Base-by-base conservation (phyloP, 2,113 vertebrate species). In the Grantiella picta region DNA sequence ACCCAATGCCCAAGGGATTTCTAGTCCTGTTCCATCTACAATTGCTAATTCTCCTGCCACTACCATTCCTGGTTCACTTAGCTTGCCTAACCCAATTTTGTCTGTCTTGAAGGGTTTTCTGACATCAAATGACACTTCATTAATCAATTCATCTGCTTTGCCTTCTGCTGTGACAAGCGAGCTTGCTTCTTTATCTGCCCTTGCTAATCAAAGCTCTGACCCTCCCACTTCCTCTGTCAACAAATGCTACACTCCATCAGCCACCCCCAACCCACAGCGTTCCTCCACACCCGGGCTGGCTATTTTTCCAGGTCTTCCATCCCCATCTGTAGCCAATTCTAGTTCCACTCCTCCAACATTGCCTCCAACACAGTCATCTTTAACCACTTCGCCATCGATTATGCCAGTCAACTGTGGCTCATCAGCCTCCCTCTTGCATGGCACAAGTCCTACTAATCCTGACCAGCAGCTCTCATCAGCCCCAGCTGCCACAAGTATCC, bases 161-260 rank as follows among this genome's bases (percentile, higher is more conserved):
- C 82, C 98, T 52, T 96, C 97, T 36, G 96, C 97, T 42, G 83
- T 97, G 82, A 94, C 98, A 31, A 97, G 97, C 52, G 98, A 98
- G 61, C 94, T 98, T 53, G 97, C 98, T 71, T 96, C 98, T 20
- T 97, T 98, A 50, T 98, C 98, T 86, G 98, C 98, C 83, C 97
- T 98, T 64, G 82, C 98, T 90, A 98, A 94, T 83, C 98, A 97
- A 82, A 97, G 52, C 81, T 81, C 97, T 12, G 98, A 98, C 40
- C 33, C 97, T 50, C 54, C 96, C 28, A 94, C 95, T 42, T 95
- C 98, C 31, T 98, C 98, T 35, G 96, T 98, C 75, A 99, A 97
- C 95, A 98, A 98, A 85, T 98, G 98, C 97, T 99, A 98, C 83
- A 98, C 98, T 63, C 98, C 99, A 15, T 97, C 98, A n/a, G 98